Base-by-base conservation (phyloP, 2,888 invertebrate species). In the Heliconius charithonia region DNA sequence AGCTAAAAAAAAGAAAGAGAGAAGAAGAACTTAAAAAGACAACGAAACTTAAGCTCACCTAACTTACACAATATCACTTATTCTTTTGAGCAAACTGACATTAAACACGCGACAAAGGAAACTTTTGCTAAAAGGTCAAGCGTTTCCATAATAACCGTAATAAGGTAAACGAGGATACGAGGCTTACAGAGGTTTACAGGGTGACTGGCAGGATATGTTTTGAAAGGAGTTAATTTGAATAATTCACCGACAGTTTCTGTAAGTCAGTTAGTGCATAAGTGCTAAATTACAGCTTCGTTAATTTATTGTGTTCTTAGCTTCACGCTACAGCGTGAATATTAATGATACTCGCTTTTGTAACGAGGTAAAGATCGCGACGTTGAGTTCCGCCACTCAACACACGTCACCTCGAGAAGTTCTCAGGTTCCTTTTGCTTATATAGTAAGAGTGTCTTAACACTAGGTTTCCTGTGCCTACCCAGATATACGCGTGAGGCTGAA, bases 181-280 rank as follows among this genome's bases (percentile, higher is more conserved):
- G 72, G 22, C 62, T 72, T n/a, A 72, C 56, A 45, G 22, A 32
- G 32, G 32, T 9, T 32, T 32, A 32, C 32, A 32, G 63, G 45
- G 32, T 56, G 37, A 56, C 12, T 16, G 65, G 2, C 37, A 37
- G 37, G 37, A 56, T 65, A 32, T 72, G 51, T 63, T 76, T 32
- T 66, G 56, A 65, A 65, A 71, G 51, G 12, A 16, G 71, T 65
- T 37, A 63, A 77, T 65, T 72, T 77, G 56, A 77, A 72, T 72
- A 72, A 77, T 71, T 72, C 63, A 32, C 19, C 77, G 56, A 67
- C 77, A 56, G 70, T 16, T 62, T 62, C 62, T 45, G 41, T 62
- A 70, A 62, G 76, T 16, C 59, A 29, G 41, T 62, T 41, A 25
- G 37, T 72, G 73, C 27, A 51, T 77, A 27, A 59, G n/a, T 72